Conservation (phyloP, 2,888 invertebrate species). For the Seladonia tumulorum region DNA sequence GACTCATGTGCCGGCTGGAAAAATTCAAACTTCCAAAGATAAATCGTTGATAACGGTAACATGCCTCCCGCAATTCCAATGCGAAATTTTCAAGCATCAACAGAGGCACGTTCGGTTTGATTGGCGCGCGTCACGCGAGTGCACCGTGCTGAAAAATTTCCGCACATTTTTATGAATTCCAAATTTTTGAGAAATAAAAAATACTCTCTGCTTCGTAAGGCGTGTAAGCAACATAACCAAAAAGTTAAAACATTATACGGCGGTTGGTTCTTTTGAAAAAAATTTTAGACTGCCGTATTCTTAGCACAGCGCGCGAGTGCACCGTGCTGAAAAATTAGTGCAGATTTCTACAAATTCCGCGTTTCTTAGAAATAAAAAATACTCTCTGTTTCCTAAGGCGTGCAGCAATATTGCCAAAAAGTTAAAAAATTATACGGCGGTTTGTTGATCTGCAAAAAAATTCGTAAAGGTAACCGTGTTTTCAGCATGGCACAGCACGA, state of each 20-base stretch:
- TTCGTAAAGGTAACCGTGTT: background rate
- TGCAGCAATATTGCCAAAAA: no score
- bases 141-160: background rate
- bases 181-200: background rate
- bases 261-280: background rate
- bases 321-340: no score
- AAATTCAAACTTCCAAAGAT: background rate
- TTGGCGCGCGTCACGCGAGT: background rate
- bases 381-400: no score
- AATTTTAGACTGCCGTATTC: background rate
- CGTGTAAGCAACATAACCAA: no score
- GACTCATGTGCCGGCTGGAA: background rate
- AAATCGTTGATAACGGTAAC: background rate
- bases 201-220: background rate
- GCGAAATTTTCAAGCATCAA: background rate
- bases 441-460: background rate
- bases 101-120: background rate
- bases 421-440: no score
- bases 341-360: no score
- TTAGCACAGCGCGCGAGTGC: no score
- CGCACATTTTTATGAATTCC: background rate
- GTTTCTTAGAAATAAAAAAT: no score
- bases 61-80: background rate
- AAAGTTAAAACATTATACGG: background rate
- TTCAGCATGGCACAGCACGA: background rate